Conservation (phyloP, 2,797 vertebrate genomes). For the Gymnothorax reevesii region DNA sequence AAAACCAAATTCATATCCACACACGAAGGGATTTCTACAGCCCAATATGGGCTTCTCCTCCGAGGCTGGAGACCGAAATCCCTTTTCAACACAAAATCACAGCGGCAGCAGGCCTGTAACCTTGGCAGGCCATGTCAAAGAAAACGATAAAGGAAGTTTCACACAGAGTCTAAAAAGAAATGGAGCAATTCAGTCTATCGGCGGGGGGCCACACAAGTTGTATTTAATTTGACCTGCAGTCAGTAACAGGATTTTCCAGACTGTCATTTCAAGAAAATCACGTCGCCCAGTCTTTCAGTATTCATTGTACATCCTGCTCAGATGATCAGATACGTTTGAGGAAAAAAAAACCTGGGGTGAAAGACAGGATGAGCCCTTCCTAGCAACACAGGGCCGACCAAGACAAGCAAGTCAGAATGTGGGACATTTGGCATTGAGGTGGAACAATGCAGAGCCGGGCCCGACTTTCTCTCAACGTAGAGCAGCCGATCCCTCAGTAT, state of each 20-base stretch:
- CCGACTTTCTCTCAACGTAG: background rate
- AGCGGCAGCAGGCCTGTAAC: background rate
- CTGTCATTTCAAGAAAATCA: background rate
- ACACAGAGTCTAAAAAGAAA: background rate
- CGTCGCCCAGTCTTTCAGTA: background rate
- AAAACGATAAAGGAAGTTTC: background rate
- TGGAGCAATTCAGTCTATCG: background rate
- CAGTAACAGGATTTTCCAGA: background rate
- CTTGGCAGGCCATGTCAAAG: background rate
- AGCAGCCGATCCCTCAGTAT: background rate
- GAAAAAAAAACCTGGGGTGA: background rate
- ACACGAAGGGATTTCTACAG: background rate
- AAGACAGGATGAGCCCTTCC: background rate
- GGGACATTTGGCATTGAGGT: constrained; percentile 47
- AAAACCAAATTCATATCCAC: background rate
- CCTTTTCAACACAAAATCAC: background rate
- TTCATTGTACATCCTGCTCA: background rate
- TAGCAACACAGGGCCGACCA: background rate
- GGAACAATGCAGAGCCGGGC: constrained; percentile 43
- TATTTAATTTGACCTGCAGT: background rate
- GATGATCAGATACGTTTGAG: background rate
- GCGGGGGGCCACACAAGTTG: background rate
- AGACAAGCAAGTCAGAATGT: constrained; percentile 12
- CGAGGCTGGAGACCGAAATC: background rate
- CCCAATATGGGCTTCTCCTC: background rate